Evolutionary conservation across 2,113 vertebrate species (phyloP), one percentile per base, ranked within the genome.

Genomic region (Penelope pileata): DNA sequence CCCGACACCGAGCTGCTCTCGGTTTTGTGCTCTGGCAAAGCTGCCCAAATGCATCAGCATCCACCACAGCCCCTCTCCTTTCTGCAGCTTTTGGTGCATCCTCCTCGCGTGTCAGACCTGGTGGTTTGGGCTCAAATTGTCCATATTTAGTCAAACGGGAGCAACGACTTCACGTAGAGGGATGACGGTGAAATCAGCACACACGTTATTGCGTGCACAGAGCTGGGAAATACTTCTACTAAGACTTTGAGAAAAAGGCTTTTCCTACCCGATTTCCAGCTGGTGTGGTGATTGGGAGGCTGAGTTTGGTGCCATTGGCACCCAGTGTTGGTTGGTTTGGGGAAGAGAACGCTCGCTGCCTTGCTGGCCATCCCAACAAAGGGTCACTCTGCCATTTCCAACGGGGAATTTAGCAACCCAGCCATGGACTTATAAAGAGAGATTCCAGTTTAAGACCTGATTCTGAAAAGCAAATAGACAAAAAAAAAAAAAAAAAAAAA

Each of bases 41-140:
- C 63, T 47, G 32, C 6, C 16, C 58, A 78, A 91, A 70, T 2
- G 3, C 51, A 24, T 60, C 24, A 2, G 27, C 0, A 0, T 47
- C 23, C 23, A 12, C 22, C 47, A 14, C 16, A 50, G 48, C 42
- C 15, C 45, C 24, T 42, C 50, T 40, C 45, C 15, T 90, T 86
- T 30, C 13, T 18, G 24, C 30, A 63, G 42, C 21, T 27, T 70
- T 90, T 63, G 4, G 26, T 42, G 10, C 54, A 64, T 22, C 63
- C 79, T 70, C 45, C 40, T 40, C 56, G 34, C 53, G 19, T 11
- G 24, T 7, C 56, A 74, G 18, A 43, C 5, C 42, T 7, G 32
- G 24, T 10, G 16, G n/a, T 43, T 54, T n/a, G 30, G 48, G 36
- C 22, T 19, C 13, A 17, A 21, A 51, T 29, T 43, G 40, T 14